These are phyloP conservation scores for Drosophila merina DNA, from an alignment of 2,888 invertebrate genomes.

Conservation along the genomic window DNA sequence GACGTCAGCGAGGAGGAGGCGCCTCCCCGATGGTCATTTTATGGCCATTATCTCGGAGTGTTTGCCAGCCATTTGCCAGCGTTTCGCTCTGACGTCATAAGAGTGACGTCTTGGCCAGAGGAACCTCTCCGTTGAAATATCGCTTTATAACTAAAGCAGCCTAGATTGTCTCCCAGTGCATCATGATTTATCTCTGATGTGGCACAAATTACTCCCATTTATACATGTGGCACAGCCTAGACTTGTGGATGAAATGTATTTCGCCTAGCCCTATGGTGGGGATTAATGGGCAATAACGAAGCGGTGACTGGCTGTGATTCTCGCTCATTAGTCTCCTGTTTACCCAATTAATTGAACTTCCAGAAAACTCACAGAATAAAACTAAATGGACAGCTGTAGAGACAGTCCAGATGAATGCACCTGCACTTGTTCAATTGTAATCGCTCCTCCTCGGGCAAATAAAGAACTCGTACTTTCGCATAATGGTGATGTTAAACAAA, in stretches of 20 bases:
- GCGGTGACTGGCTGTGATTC: slow-evolving; percentile 35
- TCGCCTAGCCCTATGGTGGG: too few species aligned
- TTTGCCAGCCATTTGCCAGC: slow-evolving; percentile 42
- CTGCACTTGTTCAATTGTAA: slow-evolving; percentile 19
- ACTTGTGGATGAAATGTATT: too few species aligned
- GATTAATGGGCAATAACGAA: slow-evolving; percentile 35
- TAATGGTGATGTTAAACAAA: slow-evolving; percentile 8
- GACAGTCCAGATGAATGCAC: slow-evolving; percentile 5
- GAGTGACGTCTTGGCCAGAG: slow-evolving; percentile 47
- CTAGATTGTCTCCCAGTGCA: slow-evolving; percentile 60
- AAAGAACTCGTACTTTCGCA: not conserved
- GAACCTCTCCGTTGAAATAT: slow-evolving; percentile 52
- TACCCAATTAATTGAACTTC: slow-evolving; percentile 11
- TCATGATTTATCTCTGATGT: slow-evolving; percentile 68
- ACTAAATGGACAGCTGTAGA: not conserved
- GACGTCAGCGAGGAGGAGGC: slow-evolving; percentile 23
- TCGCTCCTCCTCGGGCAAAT: not conserved
- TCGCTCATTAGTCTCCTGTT: slow-evolving; percentile 30
- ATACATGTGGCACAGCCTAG: slow-evolving; percentile 43
- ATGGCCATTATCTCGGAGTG: slow-evolving; percentile 40
- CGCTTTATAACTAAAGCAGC: slow-evolving; percentile 10
- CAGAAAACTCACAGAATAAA: not conserved
- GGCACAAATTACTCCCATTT: slow-evolving; percentile 64
- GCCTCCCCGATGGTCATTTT: slow-evolving; percentile 32
- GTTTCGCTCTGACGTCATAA: slow-evolving; percentile 58